A percentile compares a stretch with the other conserved stretches of the same genome.
These are phyloP conservation scores for Acleris sparsana DNA, from an alignment of 2,888 invertebrate species.

Conservation along the genomic window DNA sequence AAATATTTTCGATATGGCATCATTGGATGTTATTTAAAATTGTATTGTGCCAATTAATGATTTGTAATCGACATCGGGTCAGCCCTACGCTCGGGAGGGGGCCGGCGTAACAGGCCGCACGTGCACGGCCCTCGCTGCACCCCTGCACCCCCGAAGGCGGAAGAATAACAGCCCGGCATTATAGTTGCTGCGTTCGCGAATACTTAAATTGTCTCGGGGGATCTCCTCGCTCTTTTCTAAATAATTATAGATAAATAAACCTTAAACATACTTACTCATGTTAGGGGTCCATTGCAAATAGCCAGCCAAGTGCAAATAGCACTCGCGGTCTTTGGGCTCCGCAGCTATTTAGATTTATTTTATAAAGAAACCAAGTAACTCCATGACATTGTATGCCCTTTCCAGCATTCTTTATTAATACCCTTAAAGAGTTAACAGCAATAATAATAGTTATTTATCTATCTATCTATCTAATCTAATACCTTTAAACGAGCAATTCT, in stretches of 20 bases:
- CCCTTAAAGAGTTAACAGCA: no score
- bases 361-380: no score
- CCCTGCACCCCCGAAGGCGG: conserved; percentile 43
- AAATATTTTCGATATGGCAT: no score
- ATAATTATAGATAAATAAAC: conserved; percentile 78
- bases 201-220: conserved; percentile 57
- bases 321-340: no score
- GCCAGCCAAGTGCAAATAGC: no score
- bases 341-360: no score
- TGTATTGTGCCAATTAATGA: conserved; percentile 1
- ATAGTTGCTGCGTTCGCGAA: conserved; percentile 68
- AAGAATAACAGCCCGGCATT: conserved; percentile 62
- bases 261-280: conserved; percentile 50
- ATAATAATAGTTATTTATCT: no score
- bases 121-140: conserved; percentile 57
- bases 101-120: conserved; percentile 66
- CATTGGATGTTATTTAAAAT: neutral
- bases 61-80: conserved; percentile 59
- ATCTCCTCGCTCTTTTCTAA: conserved; percentile 54
- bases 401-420: no score
- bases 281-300: conserved; percentile 38
- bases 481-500: no score
- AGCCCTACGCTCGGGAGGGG: conserved; percentile 65
- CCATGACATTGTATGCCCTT: no score
- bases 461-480: no score